phyloP scores from a whole-genome alignment of 2,888 invertebrate species.

The Glyphotaelius pellucidus region DNA sequence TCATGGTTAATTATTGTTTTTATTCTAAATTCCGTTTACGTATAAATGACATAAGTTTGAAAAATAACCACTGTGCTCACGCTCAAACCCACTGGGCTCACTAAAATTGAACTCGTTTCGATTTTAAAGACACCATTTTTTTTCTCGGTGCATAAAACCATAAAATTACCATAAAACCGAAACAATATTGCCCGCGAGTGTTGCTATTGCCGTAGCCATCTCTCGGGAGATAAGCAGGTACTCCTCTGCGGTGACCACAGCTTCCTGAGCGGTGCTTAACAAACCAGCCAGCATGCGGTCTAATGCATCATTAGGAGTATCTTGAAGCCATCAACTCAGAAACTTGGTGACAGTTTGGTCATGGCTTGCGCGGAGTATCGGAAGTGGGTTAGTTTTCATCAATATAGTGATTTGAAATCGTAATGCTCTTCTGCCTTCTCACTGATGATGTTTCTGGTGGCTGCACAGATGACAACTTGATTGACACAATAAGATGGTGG shows the following conservation, averaged over 20 bases:
- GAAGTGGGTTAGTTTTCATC: background rate
- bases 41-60: background rate
- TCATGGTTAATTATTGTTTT: no score
- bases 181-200: conserved; percentile 62
- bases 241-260: conserved; percentile 37
- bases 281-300: background rate
- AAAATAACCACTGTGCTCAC: background rate
- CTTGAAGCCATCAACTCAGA: background rate
- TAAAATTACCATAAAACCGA: conserved; percentile 66
- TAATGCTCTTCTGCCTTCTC: background rate
- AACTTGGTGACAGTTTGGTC: background rate
- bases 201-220: conserved; percentile 56
- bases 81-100: background rate
- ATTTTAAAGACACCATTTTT: conserved; percentile 63
- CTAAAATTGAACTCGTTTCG: conserved; percentile 53
- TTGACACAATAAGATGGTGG: no score
- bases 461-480: background rate
- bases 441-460: background rate
- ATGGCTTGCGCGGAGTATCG: background rate
- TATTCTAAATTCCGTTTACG: background rate
- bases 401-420: background rate
- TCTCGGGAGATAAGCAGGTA: conserved; percentile 36
- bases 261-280: background rate
- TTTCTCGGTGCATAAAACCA: conserved; percentile 64
- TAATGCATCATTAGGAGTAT: background rate